Evolutionary conservation across 2,888 invertebrate genomes (phyloP).

Genomic region (Merodon equestris): DNA sequence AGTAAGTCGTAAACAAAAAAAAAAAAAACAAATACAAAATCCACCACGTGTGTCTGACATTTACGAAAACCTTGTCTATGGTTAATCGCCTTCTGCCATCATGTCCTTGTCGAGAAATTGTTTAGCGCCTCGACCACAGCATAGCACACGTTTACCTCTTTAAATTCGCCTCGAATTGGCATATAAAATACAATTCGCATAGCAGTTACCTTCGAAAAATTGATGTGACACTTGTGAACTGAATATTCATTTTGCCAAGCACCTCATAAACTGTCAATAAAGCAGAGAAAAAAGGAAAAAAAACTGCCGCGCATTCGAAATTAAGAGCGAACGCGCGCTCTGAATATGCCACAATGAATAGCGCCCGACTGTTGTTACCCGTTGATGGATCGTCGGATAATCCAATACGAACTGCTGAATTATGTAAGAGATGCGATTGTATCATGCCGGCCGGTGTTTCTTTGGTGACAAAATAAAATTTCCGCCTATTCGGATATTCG

Average conservation of each 20-base stretch:
- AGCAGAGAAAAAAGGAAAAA: not conserved
- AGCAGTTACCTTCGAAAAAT: slow-evolving; percentile 57
- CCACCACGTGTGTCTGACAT: too few relatives aligned
- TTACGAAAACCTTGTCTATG: slow-evolving; percentile 40
- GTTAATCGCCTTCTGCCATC: slow-evolving; percentile 31
- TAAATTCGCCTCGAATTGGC: slow-evolving; percentile 2
- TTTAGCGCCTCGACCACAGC: slow-evolving; percentile 25
- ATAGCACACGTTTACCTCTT: slow-evolving; percentile 8
- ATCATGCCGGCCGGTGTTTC: slow-evolving; percentile 13
- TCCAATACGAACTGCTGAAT: slow-evolving; percentile 42
- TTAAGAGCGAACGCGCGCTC: slow-evolving; percentile 45
- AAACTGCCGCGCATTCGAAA: slow-evolving; percentile 41
- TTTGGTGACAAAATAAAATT: slow-evolving; percentile 19
- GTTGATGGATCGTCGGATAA: slow-evolving; percentile 47
- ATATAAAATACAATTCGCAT: slow-evolving; percentile 45
- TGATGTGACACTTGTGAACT: slow-evolving; percentile 50
- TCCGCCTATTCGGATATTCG: slow-evolving; percentile 53
- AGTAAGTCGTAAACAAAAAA: not conserved
- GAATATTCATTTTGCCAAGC: slow-evolving; percentile 59
- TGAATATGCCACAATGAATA: slow-evolving; percentile 42
- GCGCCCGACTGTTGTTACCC: slow-evolving; percentile 46
- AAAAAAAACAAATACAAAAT: not conserved
- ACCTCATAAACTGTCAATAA: slow-evolving; percentile 59
- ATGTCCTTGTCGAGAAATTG: slow-evolving; percentile 48
- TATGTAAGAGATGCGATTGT: slow-evolving; percentile 47